Percentiles rank a stretch among this genome's conserved stretches.
Evolutionary conservation across 2,797 vertebrate genomes (phyloP).

Genomic region (Myoxocephalus aenaeus): DNA sequence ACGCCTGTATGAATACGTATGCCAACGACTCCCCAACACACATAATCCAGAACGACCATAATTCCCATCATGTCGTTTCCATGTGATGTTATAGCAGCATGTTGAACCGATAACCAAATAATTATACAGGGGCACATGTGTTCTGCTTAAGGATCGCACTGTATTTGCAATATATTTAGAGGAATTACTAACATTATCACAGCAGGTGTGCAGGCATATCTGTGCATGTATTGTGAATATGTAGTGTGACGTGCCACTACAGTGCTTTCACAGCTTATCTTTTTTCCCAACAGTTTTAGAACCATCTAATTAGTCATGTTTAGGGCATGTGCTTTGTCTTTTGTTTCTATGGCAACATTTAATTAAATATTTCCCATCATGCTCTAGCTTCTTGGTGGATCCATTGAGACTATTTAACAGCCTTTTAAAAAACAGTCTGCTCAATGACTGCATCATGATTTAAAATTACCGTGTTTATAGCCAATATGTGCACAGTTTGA

Average conservation of each 20-base stretch:
- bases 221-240: conserved; percentile 5
- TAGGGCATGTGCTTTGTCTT: background rate
- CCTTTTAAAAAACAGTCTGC: background rate
- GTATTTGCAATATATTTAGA: conserved; percentile 16
- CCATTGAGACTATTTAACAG: background rate
- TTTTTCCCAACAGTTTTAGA: background rate
- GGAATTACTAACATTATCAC: conserved; percentile 32
- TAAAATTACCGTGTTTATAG: background rate
- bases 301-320: conserved; percentile 21
- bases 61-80: conserved; percentile 9
- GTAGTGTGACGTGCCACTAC: background rate
- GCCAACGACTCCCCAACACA: background rate
- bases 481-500: background rate
- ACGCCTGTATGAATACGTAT: background rate
- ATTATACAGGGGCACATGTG: conserved; percentile 18
- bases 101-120: conserved; percentile 20
- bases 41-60: background rate
- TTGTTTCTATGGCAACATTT: conserved; percentile 62
- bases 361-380: conserved; percentile 21
- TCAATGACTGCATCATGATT: background rate
- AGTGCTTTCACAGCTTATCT: background rate
- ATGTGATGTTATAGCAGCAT: background rate
- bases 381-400: background rate
- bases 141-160: background rate
- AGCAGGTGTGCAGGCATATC: conserved; percentile 12